Conservation (phyloP, 2,888 invertebrate genomes). For the Aphrophora alni region DNA sequence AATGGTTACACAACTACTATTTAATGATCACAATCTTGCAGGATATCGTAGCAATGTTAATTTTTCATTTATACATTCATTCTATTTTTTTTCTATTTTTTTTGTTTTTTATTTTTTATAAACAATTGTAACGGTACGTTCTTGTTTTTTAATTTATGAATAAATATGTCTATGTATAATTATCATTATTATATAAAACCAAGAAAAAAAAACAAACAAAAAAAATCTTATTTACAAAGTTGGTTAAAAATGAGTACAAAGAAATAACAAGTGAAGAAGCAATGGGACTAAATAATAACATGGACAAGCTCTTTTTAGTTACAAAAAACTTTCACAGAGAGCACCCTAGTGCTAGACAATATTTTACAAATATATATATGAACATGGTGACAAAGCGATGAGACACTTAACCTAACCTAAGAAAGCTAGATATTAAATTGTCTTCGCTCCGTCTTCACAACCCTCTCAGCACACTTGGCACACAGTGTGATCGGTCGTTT, state of each 20-base stretch:
- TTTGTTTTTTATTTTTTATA: background rate
- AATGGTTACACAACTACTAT: slow-evolving; percentile 45
- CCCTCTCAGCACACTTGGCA: slow-evolving; percentile 7
- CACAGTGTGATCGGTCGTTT: background rate
- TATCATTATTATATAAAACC: slow-evolving; percentile 27
- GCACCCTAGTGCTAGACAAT: background rate
- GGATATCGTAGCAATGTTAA: slow-evolving; percentile 41
- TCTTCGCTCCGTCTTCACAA: background rate
- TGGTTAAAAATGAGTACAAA: slow-evolving; percentile 30
- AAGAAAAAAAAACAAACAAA: background rate
- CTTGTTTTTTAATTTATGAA: slow-evolving; percentile 41
- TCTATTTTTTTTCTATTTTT: slow-evolving; percentile 17
- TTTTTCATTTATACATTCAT: slow-evolving; percentile 17
- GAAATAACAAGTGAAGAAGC: slow-evolving; percentile 29
- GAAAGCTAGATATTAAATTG: slow-evolving; percentile 3
- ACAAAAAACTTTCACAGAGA: slow-evolving; percentile 3
- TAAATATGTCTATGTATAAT: slow-evolving; percentile 43
- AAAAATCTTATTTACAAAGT: slow-evolving; percentile 26
- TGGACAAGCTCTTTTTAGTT: slow-evolving; percentile 7
- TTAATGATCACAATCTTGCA: slow-evolving; percentile 48
- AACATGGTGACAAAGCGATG: background rate
- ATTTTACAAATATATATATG: slow-evolving; percentile 7
- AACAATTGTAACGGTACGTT: slow-evolving; percentile 40
- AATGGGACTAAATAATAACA: slow-evolving; percentile 3
- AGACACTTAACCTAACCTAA: background rate